Conservation (phyloP, 1,140 invertebrate genomes). For the Prorops nasuta region DNA sequence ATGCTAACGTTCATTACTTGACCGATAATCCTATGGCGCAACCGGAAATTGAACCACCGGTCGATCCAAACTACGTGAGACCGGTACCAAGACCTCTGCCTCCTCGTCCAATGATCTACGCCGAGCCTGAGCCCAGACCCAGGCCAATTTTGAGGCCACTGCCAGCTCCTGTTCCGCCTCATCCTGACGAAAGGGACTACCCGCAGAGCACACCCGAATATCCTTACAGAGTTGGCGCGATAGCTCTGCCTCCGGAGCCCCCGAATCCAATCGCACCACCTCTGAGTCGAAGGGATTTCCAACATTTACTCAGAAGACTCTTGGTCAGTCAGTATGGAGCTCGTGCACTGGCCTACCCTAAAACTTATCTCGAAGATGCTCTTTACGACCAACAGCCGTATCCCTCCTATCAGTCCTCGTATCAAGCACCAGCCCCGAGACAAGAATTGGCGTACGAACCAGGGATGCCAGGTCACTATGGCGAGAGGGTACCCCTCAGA, state of each 20-base stretch:
- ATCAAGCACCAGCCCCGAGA: conserved; percentile 32
- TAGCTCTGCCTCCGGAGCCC: conserved; percentile 46
- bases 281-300: conserved; percentile 49
- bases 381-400: conserved; percentile 51
- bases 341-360: conserved; percentile 48
- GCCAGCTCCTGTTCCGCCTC: conserved; percentile 12
- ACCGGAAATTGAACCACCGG: conserved; percentile 31
- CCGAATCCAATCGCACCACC: conserved; percentile 47
- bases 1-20: conserved; percentile 46
- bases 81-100: conserved; percentile 24
- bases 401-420: conserved; percentile 42
- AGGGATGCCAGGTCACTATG: conserved; percentile 38
- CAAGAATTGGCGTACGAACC: conserved; percentile 54
- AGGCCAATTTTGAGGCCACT: conserved; percentile 27
- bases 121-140: conserved; percentile 28
- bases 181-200: conserved; percentile 43
- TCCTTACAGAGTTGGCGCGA: conserved; percentile 28
- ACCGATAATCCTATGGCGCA: conserved; percentile 33
- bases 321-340: conserved; percentile 49
- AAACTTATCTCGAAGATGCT: conserved; percentile 49
- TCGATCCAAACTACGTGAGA: conserved; percentile 31
- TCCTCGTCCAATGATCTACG: conserved; percentile 33
- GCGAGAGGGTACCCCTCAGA: conserved; percentile 47
- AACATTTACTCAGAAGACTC: conserved; percentile 41
- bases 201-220: conserved; percentile 35